Base-by-base conservation (phyloP, 2,113 vertebrate genomes). In the Coryphaenoides rupestris region DNA sequence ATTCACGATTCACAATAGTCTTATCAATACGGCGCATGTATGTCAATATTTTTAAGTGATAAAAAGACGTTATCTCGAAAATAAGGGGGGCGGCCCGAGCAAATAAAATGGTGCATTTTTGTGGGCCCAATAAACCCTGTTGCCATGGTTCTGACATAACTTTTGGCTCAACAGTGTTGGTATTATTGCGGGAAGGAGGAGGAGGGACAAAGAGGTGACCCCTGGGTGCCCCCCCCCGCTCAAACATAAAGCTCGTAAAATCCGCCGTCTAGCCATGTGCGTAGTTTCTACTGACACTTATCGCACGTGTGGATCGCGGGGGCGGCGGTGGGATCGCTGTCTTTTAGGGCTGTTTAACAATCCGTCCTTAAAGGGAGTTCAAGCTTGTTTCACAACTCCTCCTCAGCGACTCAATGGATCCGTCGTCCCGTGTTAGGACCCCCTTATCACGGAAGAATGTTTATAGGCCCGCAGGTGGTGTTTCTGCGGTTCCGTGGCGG, bases 171-270 rank as follows among this genome's bases (percentile, higher is more conserved):
- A 57, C 26, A 69, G 24, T 62, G 54, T 62, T 70, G 63, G 40
- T 66, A 66, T 40, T 40, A 40, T 40, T 7, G 33, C 7, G 33
- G 33, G 33, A n/a, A n/a, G n/a, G n/a, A n/a, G n/a, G n/a, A n/a
- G n/a, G n/a, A n/a, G n/a, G 65, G 21, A 73, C 69, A 66, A 66
- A 66, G 59, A 70, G 52, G 19, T 74, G 64, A 78, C 79, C 77
- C 67, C 54, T 5, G 15, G 10, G 16, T 74, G 75, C 55, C 70
- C 73, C 23, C 73, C 55, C 70, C 73, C 23, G 13, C n/a, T 21
- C 69, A 47, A 73, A 69, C 0, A 76, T 75, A 83, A 58, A 75
- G 7, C 62, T 45, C 19, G 54, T 40, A 40, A 40, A 10, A 40
- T 40, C 33, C 13, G 33, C 33, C 33, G 33, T 40, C 33, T 40